Evolutionary conservation across 2,113 vertebrate genomes (phyloP).

Genomic region (Acrocephalus kingi): DNA sequence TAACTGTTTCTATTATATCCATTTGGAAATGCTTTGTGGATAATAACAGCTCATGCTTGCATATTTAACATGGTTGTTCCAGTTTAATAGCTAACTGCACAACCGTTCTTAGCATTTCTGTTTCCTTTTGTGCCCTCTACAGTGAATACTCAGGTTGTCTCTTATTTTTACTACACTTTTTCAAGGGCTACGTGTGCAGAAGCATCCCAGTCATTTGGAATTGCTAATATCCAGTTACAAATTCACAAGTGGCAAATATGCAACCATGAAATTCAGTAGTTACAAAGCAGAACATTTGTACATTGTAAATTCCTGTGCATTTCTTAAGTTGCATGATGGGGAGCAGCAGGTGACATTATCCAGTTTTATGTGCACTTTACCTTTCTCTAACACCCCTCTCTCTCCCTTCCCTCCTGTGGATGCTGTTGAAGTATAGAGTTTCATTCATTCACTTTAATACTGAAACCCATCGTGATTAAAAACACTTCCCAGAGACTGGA

Average conservation of each 20-base stretch:
- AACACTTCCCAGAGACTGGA: not conserved
- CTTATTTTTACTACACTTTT: not conserved
- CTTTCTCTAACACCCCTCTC: constrained; percentile 30
- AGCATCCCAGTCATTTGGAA: constrained; percentile 41
- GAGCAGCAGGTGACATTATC: constrained; percentile 61
- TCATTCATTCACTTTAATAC: not conserved
- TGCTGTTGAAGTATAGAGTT: not conserved
- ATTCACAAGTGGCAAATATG: constrained; percentile 58
- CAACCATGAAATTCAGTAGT: constrained; percentile 63
- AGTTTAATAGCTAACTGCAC: not conserved
- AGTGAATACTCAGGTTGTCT: not conserved
- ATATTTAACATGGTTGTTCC: not conserved
- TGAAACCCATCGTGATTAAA: not conserved
- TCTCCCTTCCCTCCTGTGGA: not conserved
- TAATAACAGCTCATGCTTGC: not conserved
- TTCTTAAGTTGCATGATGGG: constrained; percentile 68
- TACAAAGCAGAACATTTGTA: constrained; percentile 71
- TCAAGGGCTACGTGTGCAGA: not conserved
- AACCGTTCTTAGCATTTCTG: not conserved
- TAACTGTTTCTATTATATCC: not conserved
- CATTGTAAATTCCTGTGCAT: constrained; percentile 66
- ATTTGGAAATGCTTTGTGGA: not conserved
- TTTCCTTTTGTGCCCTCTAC: not conserved
- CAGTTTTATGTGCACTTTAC: constrained; percentile 61
- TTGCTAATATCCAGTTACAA: constrained; percentile 45